A percentile compares a stretch with the other conserved stretches of the same genome.
Conservation (phyloP, 2,113 vertebrate species). For the Recurvirostra avosetta region DNA sequence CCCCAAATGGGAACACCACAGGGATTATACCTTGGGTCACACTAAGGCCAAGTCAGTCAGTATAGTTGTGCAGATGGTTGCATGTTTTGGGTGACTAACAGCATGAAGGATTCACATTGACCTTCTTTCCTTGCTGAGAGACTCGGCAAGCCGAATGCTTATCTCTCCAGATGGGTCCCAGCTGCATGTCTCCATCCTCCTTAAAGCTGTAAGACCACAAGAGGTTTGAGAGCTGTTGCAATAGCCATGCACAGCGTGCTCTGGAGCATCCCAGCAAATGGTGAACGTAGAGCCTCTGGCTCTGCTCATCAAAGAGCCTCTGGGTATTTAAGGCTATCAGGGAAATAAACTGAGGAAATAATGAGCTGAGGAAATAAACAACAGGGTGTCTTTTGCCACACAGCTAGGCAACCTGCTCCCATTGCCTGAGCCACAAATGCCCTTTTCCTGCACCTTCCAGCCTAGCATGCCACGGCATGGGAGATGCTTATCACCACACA, state of each 20-base stretch:
- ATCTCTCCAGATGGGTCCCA: neutral
- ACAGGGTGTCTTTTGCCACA: neutral
- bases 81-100: neutral
- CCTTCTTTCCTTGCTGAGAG: neutral
- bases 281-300: neutral
- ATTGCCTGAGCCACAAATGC: neutral
- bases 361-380: neutral
- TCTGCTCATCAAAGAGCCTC: neutral
- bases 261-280: neutral
- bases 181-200: neutral
- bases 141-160: neutral
- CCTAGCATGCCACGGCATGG: neutral
- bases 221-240: neutral
- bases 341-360: neutral
- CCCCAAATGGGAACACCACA: neutral
- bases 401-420: neutral
- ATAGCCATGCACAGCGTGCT: neutral
- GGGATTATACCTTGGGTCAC: rapidly evolving
- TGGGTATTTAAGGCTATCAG: neutral
- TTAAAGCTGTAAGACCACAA: neutral
- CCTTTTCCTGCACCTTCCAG: neutral
- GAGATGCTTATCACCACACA: rapidly evolving
- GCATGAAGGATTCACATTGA: neutral
- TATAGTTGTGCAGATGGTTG: neutral
- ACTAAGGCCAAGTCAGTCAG: neutral